Conservation (phyloP, 1,140 invertebrate species). For the Apis florea region DNA sequence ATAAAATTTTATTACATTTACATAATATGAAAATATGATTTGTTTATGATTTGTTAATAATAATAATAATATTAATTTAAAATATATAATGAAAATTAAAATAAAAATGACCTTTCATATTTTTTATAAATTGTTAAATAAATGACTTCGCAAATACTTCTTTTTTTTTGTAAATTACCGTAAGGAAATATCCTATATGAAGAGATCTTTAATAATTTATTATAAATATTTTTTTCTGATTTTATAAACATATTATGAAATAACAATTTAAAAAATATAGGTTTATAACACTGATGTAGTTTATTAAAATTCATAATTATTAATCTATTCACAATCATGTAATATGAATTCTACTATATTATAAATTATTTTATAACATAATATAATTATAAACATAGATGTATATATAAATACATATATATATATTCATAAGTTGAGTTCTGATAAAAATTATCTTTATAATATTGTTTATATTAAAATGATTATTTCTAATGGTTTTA, state of each 20-base stretch:
- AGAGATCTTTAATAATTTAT: background rate
- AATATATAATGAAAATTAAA: background rate
- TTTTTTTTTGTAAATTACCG: constrained; percentile 8
- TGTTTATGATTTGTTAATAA: no score
- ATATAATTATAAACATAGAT: background rate
- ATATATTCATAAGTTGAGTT: background rate
- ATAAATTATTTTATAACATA: background rate
- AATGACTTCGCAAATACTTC: no score
- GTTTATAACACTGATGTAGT: background rate
- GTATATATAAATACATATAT: background rate
- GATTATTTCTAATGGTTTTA: background rate
- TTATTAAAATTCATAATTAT: constrained; percentile 22
- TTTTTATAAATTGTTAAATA: background rate
- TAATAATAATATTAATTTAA: background rate
- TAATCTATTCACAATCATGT: background rate
- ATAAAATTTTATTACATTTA: constrained; percentile 5
- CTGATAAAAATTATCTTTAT: background rate
- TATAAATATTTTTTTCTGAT: background rate
- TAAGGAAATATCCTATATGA: background rate
- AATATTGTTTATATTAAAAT: background rate
- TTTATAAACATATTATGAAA: background rate
- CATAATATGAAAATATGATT: background rate
- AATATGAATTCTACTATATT: background rate
- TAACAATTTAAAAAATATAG: background rate
- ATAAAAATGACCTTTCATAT: background rate